Base-by-base conservation (phyloP, 1,140 invertebrate genomes). In the Potamilus streckersoni region DNA sequence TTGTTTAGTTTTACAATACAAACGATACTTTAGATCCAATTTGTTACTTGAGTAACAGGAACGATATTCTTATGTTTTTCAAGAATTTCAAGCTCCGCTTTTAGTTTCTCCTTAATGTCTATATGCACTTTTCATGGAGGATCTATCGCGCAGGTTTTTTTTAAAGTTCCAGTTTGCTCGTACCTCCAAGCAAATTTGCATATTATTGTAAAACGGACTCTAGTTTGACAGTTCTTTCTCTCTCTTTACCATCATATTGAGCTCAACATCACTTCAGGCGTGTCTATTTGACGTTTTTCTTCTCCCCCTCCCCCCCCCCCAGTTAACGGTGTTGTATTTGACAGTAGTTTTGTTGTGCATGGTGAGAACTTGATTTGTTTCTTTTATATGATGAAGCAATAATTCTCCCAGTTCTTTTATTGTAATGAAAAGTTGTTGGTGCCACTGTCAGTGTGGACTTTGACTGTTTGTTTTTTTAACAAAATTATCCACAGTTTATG, bases 1-100 rank as follows among this genome's bases (percentile, higher is more conserved):
- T 27, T 27, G 27, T 69, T 57, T 78, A 76, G 80, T 69, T 38
- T 70, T 1, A 73, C n/a, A 20, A 70, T 57, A 3, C 82, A 74
- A 23, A 70, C 71, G 70, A 82, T 73, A 13, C 76, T 76, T 58
- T 61, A 76, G 0, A 80, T 71, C 78, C 80, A 84, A 55, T 79
- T 75, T n/a, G 79, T 84, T 14, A 77, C 76, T 57, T 78, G 78
- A 27, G 75, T 27, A 66, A 79, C 77, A 66, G 60, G 68, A 15
- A 69, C 80, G 20, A 83, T 81, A 63, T 68, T 74, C 4, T 67
- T 74, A n/a, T 79, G 60, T 57, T 74, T 38, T 64, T 73, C 79
- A 75, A 83, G 81, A 60, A 77, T 49, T 60, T 63, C n/a, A 16
- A 79, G 73, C 70, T 80, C 27, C 2, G 59, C 20, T 49, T 56